Base-by-base conservation (phyloP, 2,113 vertebrate species). In the Lates calcarifer region DNA sequence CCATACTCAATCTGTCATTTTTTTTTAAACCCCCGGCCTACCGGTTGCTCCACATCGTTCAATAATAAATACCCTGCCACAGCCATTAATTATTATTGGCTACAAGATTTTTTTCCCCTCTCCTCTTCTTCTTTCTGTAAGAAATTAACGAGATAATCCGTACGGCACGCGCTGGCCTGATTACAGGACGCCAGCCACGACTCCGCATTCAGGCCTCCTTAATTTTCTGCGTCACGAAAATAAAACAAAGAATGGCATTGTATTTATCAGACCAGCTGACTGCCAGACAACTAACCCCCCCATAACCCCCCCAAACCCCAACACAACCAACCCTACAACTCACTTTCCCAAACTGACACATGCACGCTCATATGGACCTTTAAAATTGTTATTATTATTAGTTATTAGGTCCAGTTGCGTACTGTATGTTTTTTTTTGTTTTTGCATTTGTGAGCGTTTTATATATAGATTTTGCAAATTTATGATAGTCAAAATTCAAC, bases 91-190 rank as follows among this genome's bases (percentile, higher is more conserved):
- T 97, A 97, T 97, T 96, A 97, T 97, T 89, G 92, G 89, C 90
- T 79, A 94, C 96, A 94, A 94, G 95, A 29, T 64, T 81, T 78
- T 79, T 87, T 74, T 95, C 81, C 11, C 17, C 96, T 95, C 94
- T 95, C 95, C 24, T 43, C 31, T 31, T 95, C 14, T 82, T 82
- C 58, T 71, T 85, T 87, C 84, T 83, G 82, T 87, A 75, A 97
- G 96, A 98, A 98, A 98, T 97, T 96, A 98, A 97, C 95, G 96
- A 97, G 97, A 96, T 99, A 98, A 99, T 99, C 97, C 96, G 96
- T 90, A 94, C 94, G 96, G 97, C 97, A 97, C 97, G 97, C 96
- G 97, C 93, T 96, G 93, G 95, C 95, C 95, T 98, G 97, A 98
- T 99, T 98, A 98, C 95, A 96, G 96, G 96, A 95, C 96, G 95